Conservation (phyloP, 2,888 invertebrate species). For the Chaitophorus viminalis region DNA sequence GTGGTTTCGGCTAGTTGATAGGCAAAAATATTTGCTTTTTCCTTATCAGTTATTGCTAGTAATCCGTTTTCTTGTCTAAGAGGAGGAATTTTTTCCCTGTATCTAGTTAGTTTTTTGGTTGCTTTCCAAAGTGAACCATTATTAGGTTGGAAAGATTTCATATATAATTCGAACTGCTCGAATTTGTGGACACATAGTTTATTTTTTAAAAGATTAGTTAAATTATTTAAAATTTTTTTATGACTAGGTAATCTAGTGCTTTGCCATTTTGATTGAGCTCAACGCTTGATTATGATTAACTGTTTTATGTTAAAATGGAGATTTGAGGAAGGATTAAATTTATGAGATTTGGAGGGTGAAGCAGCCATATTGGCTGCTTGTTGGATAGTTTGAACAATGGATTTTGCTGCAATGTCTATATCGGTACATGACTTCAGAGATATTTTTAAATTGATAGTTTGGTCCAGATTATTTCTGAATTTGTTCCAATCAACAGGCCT, state of each 20-base stretch:
- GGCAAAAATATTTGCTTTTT: conserved; percentile 8
- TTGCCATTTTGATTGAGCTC: neutral
- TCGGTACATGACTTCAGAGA: no score
- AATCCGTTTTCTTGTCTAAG: conserved; percentile 15
- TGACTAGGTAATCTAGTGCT: conserved; percentile 9
- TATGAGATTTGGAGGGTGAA: no score
- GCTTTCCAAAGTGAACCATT: conserved; percentile 19
- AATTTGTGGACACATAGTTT: neutral
- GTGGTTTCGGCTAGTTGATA: neutral
- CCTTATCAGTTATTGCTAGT: neutral
- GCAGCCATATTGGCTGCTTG: no score
- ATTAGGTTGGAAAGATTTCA: conserved; percentile 13
- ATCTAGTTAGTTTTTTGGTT: conserved; percentile 1
- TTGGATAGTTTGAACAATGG: no score
- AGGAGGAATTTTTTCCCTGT: no score
- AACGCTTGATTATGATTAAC: conserved; percentile 6
- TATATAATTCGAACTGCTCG: neutral
- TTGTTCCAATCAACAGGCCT: no score
- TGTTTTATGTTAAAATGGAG: conserved; percentile 6
- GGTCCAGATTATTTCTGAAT: no score
- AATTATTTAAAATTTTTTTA: neutral
- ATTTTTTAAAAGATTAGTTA: conserved; percentile 23
- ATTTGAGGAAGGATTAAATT: no score
- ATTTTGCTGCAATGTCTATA: no score
- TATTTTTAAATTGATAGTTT: no score